These are phyloP conservation scores for Dinothrombium tinctorium DNA, from an alignment of 1,140 invertebrate species.

Conservation along the genomic window DNA sequence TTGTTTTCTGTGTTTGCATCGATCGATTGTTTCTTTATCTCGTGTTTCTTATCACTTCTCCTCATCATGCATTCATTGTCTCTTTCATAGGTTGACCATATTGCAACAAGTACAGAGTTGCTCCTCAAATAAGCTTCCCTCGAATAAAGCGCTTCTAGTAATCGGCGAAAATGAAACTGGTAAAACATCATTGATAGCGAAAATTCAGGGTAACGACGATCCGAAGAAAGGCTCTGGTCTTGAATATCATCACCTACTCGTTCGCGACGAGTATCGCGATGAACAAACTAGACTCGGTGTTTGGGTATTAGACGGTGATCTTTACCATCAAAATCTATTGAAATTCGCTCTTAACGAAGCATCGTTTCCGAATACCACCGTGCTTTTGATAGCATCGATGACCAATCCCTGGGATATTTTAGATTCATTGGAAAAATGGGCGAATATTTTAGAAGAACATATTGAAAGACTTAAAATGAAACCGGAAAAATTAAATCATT, in stretches of 20 bases:
- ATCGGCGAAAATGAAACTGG: constrained; percentile 78
- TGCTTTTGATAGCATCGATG: constrained; percentile 87
- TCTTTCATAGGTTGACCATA: constrained; percentile 23
- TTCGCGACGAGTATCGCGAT: constrained; percentile 71
- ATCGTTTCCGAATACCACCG: constrained; percentile 68
- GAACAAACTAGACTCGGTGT: constrained; percentile 38
- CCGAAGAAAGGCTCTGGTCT: constrained; percentile 90
- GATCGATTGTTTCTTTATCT: no score
- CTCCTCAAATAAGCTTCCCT: constrained; percentile 25
- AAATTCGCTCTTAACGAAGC: constrained; percentile 74
- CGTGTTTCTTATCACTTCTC: background rate
- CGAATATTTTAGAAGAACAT: constrained; percentile 64
- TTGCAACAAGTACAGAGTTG: constrained; percentile 28
- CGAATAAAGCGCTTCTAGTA: constrained; percentile 26
- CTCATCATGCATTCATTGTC: background rate
- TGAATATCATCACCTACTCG: constrained; percentile 95
- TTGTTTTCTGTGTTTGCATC: no score
- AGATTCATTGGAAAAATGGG: constrained; percentile 78
- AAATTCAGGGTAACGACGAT: constrained; percentile 49
- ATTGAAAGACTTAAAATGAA: constrained; percentile 65
- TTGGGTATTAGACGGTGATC: constrained; percentile 67
- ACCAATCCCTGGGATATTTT: constrained; percentile 84
- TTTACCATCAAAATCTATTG: constrained; percentile 65
- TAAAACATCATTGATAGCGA: constrained; percentile 85
- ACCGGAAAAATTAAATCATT: constrained; percentile 32